phyloP scores from a whole-genome alignment of 2,888 invertebrate genomes.

The Saturnia japonica region DNA sequence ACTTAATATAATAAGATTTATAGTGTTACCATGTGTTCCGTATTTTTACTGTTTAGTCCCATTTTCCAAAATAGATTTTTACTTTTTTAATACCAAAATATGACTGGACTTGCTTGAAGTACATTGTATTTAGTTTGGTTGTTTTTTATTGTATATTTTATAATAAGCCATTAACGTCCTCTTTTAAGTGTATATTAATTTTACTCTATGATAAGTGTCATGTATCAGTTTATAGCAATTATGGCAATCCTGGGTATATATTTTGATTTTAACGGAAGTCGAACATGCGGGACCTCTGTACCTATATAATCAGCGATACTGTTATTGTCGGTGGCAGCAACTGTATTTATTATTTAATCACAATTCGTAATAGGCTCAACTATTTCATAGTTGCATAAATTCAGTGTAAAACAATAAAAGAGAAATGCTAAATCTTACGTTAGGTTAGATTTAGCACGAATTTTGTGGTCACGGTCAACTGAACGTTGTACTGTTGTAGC shows the following conservation, averaged over 20 bases:
- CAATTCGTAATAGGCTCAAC: constrained; percentile 35
- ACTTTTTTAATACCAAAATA: too few species aligned
- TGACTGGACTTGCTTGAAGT: too few species aligned
- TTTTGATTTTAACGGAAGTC: neutral
- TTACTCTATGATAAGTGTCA: too few species aligned
- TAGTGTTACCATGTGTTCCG: too few species aligned
- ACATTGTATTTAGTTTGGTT: too few species aligned
- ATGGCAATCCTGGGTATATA: neutral
- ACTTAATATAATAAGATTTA: too few species aligned
- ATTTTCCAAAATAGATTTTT: too few species aligned
- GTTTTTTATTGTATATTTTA: too few species aligned
- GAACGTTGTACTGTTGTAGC: constrained; percentile 32
- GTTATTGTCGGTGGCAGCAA: neutral
- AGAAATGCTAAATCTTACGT: constrained; percentile 51
- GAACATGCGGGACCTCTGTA: neutral
- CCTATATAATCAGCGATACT: neutral
- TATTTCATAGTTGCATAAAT: constrained; percentile 54
- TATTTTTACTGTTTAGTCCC: too few species aligned
- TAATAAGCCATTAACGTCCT: too few species aligned
- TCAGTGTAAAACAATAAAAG: constrained; percentile 56
- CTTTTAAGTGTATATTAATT: too few species aligned
- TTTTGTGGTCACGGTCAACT: constrained; percentile 71
- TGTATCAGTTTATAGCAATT: too few species aligned
- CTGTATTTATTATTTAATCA: constrained; percentile 38
- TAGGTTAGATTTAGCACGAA: constrained; percentile 58